Evolutionary conservation across 2,113 vertebrate species (phyloP), one percentile per base, ranked within the genome.

Genomic region (Isichthys henryi): DNA sequence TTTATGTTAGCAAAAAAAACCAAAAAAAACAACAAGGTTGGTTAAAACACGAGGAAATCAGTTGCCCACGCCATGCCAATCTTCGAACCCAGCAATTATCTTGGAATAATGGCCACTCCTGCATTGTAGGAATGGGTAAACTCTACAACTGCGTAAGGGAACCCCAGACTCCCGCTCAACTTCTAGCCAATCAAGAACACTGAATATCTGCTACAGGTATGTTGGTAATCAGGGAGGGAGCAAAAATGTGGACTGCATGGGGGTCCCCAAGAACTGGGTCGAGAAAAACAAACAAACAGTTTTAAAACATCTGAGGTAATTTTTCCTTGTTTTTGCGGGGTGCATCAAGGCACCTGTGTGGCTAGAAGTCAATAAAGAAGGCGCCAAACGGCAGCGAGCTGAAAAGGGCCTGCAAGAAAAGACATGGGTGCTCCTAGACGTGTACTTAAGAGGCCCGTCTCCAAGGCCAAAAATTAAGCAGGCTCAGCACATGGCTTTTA

Each of bases 361-460:
- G n/a, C 15, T 35, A 19, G 50, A n/a, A 87, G 31, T 35, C n/a
- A 27, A 50, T 86, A 7, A n/a, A 49, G 23, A 2, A 6, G n/a
- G 48, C 84, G 45, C 19, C 15, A 31, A 80, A 17, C 9, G 31
- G 39, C 19, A 5, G 88, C 0, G 31, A 31, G 35, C n/a, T 8
- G 48, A 21, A 45, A 52, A 43, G 74, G 66, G 19, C 3, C 27
- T 39, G 49, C 49, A 3, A 48, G 3, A 11, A n/a, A n/a, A 43
- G 82, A 45, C 45, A 21, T n/a, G 10, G 27, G 84, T 56, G 83
- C 70, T 45, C 85, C 46, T 88, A 92, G 70, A 88, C 86, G 1
- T 92, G 90, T 91, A 91, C 91, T 92, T 92, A 91, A 91, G 77
- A 89, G 89, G 58, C 89, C 91, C 92, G n/a, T 91, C 91, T 86